Evolutionary conservation across 2,888 invertebrate genomes (phyloP), one percentile per base, ranked within the genome.

Genomic region (Tetramorium bicarinatum): DNA sequence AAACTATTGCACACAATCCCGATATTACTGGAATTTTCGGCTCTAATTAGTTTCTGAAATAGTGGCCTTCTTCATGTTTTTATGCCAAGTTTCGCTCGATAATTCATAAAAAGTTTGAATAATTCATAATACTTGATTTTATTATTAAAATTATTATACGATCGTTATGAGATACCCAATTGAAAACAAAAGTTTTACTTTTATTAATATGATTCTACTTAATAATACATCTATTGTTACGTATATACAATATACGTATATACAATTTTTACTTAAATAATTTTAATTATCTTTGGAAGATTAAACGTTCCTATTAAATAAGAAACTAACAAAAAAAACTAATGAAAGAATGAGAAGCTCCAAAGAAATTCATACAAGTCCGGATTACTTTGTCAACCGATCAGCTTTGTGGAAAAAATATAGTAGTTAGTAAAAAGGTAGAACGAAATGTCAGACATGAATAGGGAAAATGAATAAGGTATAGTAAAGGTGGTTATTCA

Each of bases 401-500:
- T 77, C 34, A 21, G 69, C 56, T 77, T 77, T 56, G 21, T 29
- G 59, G 56, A 69, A 66, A 69, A 85, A 80, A 72, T 67, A 49
- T 29, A 41, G 69, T 54, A 54, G 59, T 34, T 41, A 79, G 2
- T 56, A 62, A 74, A 89, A 85, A 80, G 52, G 34, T 21, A 41
- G 69, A 64, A 25, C 9, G n/a, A 56, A 77, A 86, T 81, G 62
- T 69, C 61, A 56, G 86, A 83, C 84, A 83, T 85, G 87, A 81
- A 89, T 85, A 71, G 85, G 81, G 76, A 71, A 64, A 83, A 80
- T 83, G 85, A 84, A 82, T 84, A 87, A 88, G 84, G 77, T 71
- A 72, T 75, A 38, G 74, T 72, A 87, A 74, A 79, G 74, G 67
- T 47, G 61, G 77, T 84, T 86, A 89, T 90, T 90, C 82, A 88